A percentile compares a stretch with the other conserved stretches of the same genome.
Evolutionary conservation across 2,113 vertebrate species (phyloP).

Genomic region (Gambusia affinis): DNA sequence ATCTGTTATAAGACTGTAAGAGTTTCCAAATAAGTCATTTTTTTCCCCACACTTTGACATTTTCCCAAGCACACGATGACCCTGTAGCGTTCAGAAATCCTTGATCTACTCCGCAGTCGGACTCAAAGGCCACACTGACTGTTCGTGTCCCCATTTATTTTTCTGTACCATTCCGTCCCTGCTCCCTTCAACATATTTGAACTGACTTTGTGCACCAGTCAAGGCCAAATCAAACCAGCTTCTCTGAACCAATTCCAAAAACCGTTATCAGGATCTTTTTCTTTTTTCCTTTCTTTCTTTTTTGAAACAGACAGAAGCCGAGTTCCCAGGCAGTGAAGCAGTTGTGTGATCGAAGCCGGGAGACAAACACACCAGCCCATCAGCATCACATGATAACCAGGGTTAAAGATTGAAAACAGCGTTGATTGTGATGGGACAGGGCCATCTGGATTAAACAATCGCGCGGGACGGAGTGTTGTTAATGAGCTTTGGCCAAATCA

Average conservation of each 20-base stretch:
- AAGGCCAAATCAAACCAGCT: slow-evolving; percentile 39
- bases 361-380: slow-evolving; percentile 35
- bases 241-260: slow-evolving; percentile 5
- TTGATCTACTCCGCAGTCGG: slow-evolving; percentile 5
- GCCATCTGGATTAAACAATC: slow-evolving; percentile 51
- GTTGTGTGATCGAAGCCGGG: slow-evolving; percentile 1
- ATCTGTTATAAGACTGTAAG: neutral
- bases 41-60: neutral
- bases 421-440: slow-evolving; percentile 43
- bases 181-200: slow-evolving; percentile 43
- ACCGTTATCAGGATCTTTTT: slow-evolving; percentile 35
- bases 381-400: slow-evolving; percentile 40
- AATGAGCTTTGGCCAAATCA: neutral
- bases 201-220: slow-evolving; percentile 2
- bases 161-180: slow-evolving; percentile 16
- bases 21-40: neutral
- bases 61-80: slow-evolving; percentile 2
- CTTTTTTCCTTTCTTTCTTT: no score
- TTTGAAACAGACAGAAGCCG: slow-evolving; percentile 29
- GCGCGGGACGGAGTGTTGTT: neutral
- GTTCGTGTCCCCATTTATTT: neutral
- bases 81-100: neutral
- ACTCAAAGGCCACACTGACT: slow-evolving; percentile 17
- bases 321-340: slow-evolving; percentile 43
- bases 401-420: slow-evolving; percentile 57